These are phyloP conservation scores for Leptodactylus fallax DNA, from an alignment of 2,797 vertebrate genomes.

Conservation along the genomic window DNA sequence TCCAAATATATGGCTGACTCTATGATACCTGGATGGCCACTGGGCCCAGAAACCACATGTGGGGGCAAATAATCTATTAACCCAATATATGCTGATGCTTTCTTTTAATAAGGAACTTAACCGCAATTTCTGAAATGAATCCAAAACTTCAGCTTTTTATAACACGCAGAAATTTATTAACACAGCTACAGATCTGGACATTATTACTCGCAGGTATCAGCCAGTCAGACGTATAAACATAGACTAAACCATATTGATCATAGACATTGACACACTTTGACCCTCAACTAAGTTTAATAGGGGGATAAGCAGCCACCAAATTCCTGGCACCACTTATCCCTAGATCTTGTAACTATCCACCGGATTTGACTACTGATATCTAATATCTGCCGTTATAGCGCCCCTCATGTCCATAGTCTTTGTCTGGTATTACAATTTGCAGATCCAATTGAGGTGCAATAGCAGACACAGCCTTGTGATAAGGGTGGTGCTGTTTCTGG, in stretches of 20 bases:
- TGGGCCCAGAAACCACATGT: too few relatives aligned
- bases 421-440: background rate
- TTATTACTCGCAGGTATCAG: background rate
- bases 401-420: background rate
- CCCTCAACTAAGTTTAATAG: background rate
- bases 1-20: too few relatives aligned
- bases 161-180: background rate
- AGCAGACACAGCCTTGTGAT: background rate
- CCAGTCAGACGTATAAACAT: background rate
- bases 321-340: background rate
- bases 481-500: background rate
- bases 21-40: too few relatives aligned
- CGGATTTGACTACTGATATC: too few relatives aligned
- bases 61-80: background rate
- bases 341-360: too few relatives aligned
- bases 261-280: background rate
- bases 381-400: background rate
- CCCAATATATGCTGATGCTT: slow-evolving; percentile 15
- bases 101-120: background rate
- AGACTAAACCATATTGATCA: too few relatives aligned
- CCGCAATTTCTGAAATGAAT: background rate
- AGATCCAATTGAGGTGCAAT: background rate
- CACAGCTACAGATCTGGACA: background rate
- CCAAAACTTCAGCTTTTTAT: background rate
- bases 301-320: background rate